Conservation (phyloP, 2,888 invertebrate genomes). For the Smittia sp. region DNA sequence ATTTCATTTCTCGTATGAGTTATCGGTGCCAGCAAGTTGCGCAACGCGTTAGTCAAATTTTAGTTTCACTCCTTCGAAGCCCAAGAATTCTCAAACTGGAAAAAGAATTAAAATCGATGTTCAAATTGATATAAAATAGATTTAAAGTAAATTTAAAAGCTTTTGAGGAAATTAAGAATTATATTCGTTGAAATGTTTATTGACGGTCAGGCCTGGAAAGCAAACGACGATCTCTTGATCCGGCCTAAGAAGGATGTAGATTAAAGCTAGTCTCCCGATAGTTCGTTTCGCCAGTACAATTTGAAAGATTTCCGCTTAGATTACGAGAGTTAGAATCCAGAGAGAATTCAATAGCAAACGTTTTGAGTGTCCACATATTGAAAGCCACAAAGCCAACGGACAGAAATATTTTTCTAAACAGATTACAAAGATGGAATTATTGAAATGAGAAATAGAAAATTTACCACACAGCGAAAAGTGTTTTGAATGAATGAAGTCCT, state of each 20-base stretch:
- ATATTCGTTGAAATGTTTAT: conserved; percentile 8
- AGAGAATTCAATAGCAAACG: too few relatives aligned
- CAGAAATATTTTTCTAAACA: conserved; percentile 4
- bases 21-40: neutral
- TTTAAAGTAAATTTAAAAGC: conserved; percentile 5
- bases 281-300: too few relatives aligned
- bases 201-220: neutral
- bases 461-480: neutral
- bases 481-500: neutral
- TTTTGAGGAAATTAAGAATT: neutral
- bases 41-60: neutral
- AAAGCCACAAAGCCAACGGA: neutral
- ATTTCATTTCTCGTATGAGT: neutral
- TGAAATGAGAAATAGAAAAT: neutral
- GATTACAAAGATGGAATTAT: neutral
- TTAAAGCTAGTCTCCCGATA: neutral
- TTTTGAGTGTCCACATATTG: neutral
- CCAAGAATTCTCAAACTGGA: neutral
- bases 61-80: neutral
- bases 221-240: neutral
- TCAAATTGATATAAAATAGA: conserved; percentile 12
- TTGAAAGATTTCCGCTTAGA: too few relatives aligned
- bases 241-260: neutral
- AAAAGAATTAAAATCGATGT: conserved; percentile 6
- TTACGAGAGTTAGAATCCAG: too few relatives aligned